A percentile compares a stretch with the other conserved stretches of the same genome.
phyloP scores from a whole-genome alignment of 2,797 vertebrate genomes.

The Enoplosus armatus region DNA sequence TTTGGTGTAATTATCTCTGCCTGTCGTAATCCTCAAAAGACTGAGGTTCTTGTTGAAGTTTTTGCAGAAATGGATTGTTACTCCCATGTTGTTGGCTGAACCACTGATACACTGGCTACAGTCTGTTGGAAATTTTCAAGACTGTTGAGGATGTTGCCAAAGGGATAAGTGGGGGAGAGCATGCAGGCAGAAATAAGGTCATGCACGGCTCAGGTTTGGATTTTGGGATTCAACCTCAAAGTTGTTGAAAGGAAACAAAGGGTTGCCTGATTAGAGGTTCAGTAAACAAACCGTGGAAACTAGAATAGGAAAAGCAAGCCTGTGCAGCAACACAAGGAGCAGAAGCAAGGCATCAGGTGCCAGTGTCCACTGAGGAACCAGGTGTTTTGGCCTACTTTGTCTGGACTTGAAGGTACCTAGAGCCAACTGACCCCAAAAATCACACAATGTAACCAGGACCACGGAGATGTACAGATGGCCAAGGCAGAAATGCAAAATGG shows the following conservation, averaged over 20 bases:
- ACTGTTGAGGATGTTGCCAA: slow-evolving; percentile 37
- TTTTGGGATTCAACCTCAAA: slow-evolving; percentile 60
- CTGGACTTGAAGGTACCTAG: slow-evolving; percentile 9
- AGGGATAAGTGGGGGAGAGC: slow-evolving; percentile 39
- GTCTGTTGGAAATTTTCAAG: slow-evolving; percentile 24
- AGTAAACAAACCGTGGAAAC: slow-evolving; percentile 57
- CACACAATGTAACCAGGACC: slow-evolving; percentile 8
- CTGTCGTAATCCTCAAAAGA: slow-evolving; percentile 12
- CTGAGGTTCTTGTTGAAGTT: slow-evolving; percentile 4
- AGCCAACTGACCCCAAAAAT: slow-evolving; percentile 27
- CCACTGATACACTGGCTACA: slow-evolving; percentile 3
- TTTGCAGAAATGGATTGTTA: slow-evolving; percentile 33
- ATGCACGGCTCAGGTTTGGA: slow-evolving; percentile 59
- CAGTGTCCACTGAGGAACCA: slow-evolving; percentile 41
- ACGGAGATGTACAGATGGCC: slow-evolving; percentile 33
- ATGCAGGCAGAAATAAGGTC: slow-evolving; percentile 44
- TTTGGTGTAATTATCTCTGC: neutral
- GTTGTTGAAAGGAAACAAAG: slow-evolving; percentile 58
- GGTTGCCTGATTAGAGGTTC: slow-evolving; percentile 54
- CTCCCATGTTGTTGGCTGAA: slow-evolving; percentile 34
- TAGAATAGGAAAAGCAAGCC: slow-evolving; percentile 41
- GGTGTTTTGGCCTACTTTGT: slow-evolving; percentile 43
- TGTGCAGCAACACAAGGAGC: slow-evolving; percentile 21
- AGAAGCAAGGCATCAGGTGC: slow-evolving; percentile 28
- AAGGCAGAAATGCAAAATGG: slow-evolving; percentile 28